Evolutionary conservation across 37 sponge, comb jelly and placozoan species (phyloP).

Genomic region (Oscarella lobularis): DNA sequence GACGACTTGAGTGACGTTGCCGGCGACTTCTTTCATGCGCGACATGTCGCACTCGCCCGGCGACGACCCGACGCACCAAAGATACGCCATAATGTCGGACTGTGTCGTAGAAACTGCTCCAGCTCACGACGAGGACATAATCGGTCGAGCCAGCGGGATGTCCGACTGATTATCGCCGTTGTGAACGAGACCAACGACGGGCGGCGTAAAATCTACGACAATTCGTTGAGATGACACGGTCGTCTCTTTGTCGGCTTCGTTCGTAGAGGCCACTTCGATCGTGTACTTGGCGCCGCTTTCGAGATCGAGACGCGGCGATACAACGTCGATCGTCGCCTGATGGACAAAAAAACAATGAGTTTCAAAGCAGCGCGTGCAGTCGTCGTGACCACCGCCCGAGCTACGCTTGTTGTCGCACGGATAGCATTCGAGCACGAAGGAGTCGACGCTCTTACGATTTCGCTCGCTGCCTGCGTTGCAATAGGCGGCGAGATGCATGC

Average conservation of each 20-base stretch:
- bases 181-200: background rate
- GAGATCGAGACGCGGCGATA: background rate
- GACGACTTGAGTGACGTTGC: background rate
- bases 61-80: background rate
- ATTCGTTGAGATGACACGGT: background rate
- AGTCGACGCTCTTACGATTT: background rate
- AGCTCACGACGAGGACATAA: background rate
- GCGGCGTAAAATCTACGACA: background rate
- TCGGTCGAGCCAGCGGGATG: background rate
- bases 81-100: background rate
- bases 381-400: background rate
- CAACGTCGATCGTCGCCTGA: background rate
- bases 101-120: background rate
- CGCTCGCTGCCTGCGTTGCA: background rate
- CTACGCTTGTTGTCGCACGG: background rate
- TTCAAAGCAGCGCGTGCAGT: background rate
- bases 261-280: background rate
- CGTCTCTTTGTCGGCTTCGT: background rate
- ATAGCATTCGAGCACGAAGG: background rate
- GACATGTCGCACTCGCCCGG: background rate
- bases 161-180: background rate
- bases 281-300: background rate
- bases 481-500: background rate
- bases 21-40: background rate
- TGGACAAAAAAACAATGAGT: background rate